Evolutionary conservation across 2,797 vertebrate species (phyloP).

Genomic region (Orientallactaga sibirica): DNA sequence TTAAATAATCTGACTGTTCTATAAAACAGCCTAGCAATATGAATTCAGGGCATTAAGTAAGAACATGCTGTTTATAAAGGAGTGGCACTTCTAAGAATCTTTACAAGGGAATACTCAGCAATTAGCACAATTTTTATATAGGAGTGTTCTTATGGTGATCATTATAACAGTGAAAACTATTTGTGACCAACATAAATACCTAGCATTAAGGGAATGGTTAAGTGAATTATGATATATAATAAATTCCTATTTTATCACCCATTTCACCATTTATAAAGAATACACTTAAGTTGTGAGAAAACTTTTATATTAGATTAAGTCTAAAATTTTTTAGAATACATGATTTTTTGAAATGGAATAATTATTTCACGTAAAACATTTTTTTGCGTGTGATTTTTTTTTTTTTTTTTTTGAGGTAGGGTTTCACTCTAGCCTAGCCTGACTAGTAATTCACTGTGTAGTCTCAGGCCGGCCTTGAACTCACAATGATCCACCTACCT

Average conservation of each 20-base stretch:
- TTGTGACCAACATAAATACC: not conserved
- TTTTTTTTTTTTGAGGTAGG: too few species aligned
- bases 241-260: not conserved
- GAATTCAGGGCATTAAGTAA: not conserved
- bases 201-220: not conserved
- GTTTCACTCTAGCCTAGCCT: too few species aligned
- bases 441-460: too few species aligned
- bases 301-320: not conserved
- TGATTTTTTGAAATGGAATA: too few species aligned
- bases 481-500: too few species aligned
- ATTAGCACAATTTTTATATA: not conserved
- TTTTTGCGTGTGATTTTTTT: too few species aligned
- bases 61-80: not conserved
- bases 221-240: not conserved
- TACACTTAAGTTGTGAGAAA: not conserved
- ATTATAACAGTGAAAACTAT: not conserved
- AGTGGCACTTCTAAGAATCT: not conserved
- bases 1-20: not conserved
- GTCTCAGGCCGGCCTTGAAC: too few species aligned
- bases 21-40: not conserved
- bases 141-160: not conserved
- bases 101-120: not conserved
- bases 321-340: not conserved
- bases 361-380: too few species aligned
- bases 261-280: not conserved